Evolutionary conservation across 2,797 vertebrate genomes (phyloP), one percentile per base, ranked within the genome.

Genomic region (Sphenopsis melanotis): DNA sequence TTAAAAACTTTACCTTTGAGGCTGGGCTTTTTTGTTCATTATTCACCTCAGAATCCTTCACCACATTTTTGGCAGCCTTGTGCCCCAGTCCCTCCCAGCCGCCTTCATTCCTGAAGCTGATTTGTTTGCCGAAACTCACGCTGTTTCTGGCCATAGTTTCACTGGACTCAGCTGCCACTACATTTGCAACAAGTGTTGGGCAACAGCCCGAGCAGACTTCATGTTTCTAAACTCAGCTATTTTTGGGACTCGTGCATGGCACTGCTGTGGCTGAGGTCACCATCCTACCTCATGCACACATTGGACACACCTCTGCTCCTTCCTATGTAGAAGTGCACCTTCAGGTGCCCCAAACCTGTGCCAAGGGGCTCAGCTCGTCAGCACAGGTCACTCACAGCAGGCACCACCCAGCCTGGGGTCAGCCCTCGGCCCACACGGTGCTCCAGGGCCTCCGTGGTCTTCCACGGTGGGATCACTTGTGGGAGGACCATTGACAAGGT

Each of bases 111-210:
- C 55, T 10, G 16, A 32, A 24, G 63, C 13, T 1, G 0, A 29
- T 63, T 75, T 74, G 16, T 84, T 74, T 72, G 84, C 77, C 0
- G 3, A 70, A 66, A 70, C 44, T 91, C 23, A 0, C 8, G 0
- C 83, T 68, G 20, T 64, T 92, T 56, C 94, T 94, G 88, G 83
- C 57, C 1, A 17, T 11, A 12, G 20, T 69, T 93, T 85, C 81
- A 18, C 64, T 47, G 14, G 41, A 29, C 42, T 66, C 47, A 41
- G 64, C 61, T 91, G 91, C 60, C 70, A 49, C 93, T 94, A 46
- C 36, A 41, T 63, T 86, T 85, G 77, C 72, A 66, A 16, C 1
- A 1, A 29, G 46, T 22, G 63, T 56, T 90, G 59, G 46, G 82
- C 69, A 85, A 78, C 10, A 89, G 57, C 42, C 10, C 2, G 5